These are phyloP conservation scores for Enteromius viviparus DNA, from an alignment of 2,797 vertebrate species.

Conservation along the genomic window DNA sequence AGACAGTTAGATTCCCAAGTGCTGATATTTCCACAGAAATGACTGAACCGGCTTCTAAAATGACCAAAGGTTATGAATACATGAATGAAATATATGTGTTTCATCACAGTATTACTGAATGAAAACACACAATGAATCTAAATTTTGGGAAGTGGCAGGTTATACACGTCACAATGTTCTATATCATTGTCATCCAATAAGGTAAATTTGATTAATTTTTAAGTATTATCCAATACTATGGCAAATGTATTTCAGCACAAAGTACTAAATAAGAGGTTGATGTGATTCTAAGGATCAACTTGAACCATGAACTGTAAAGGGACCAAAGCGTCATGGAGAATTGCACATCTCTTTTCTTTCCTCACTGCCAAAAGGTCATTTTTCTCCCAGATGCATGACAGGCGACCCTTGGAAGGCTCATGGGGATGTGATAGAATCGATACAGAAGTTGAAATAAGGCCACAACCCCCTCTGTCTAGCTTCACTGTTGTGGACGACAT, in stretches of 20 bases:
- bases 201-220: not conserved
- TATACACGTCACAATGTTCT: not conserved
- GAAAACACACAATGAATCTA: not conserved
- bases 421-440: conserved; percentile 46
- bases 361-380: conserved; percentile 40
- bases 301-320: conserved; percentile 9
- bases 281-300: conserved; percentile 1
- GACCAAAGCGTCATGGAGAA: conserved; percentile 12
- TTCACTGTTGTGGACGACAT: conserved; percentile 39
- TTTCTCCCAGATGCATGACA: conserved; percentile 35
- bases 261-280: not conserved
- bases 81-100: not conserved
- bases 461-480: conserved; percentile 31
- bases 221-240: not conserved
- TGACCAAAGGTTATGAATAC: not conserved
- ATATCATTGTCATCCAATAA: not conserved
- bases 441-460: conserved; percentile 46
- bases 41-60: not conserved
- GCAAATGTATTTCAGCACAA: not conserved
- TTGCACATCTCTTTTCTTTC: conserved; percentile 16
- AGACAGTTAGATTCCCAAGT: not conserved
- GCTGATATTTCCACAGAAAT: not conserved
- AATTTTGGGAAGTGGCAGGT: not conserved
- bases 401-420: conserved; percentile 40
- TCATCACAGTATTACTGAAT: not conserved